Base-by-base conservation (phyloP, 92 coral and sea anemone genomes). In the Heteractis magnifica region DNA sequence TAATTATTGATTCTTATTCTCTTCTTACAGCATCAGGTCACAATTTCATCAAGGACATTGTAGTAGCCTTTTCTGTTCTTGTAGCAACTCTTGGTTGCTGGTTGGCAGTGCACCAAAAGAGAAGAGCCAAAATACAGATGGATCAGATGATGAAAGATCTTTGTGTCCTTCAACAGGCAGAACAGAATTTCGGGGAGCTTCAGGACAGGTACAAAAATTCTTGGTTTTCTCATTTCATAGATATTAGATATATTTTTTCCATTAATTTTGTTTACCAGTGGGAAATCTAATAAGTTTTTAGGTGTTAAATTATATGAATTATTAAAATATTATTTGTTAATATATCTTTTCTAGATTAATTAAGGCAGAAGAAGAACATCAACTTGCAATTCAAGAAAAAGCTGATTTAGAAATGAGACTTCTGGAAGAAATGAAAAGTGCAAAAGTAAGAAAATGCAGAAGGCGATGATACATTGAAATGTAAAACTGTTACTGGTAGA, bases 21-120 rank as follows among this genome's bases (percentile, higher is more conserved):
- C 56, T 71, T 75, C 51, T 62, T 60, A 14, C 79, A 87, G 94
- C 81, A 84, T 82, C 92, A 82, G 99, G 99, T 14, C 98, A 96
- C 82, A 94, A 91, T 86, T 87, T 94, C 76, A 82, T 96, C 82
- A 96, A 96, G 90, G 99, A 96, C 73, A 85, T 96, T 16, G 93
- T 96, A 26, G 90, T 96, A 76, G 98, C 98, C 3, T 90, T 94
- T 83, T 91, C 95, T 62, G 99, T 96, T 79, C 86, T 96, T 16
- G 87, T 96, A 52, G 99, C 99, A 34, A 94, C 95, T 56, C 79
- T 87, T 83, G 98, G 98, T 23, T 94, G 97, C 70, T 96, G 99
- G 99, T 80, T 94, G 5, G 97, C 99, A 59, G 94, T 94, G 49
- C 87, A 88, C 34, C 99, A 96, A 83, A 96, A 94, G 85, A 90